Conservation (phyloP, 2,113 vertebrate genomes). For the Grammomys surdaster region DNA sequence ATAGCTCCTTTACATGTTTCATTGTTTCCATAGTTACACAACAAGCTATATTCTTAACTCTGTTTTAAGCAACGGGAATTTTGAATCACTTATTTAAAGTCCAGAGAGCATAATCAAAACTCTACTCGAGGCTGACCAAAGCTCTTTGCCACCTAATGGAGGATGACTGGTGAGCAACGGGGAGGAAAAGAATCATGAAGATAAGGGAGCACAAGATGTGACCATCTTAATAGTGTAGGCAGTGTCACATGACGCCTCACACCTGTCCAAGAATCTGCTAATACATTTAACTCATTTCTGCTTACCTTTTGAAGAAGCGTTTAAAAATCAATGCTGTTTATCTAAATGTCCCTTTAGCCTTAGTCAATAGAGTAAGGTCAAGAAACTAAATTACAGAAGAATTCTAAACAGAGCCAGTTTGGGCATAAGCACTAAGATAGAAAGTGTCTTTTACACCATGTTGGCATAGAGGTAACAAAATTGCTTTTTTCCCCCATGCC, state of each 20-base stretch:
- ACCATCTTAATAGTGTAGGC: not conserved
- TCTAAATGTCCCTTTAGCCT: not conserved
- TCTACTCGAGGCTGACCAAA: not conserved
- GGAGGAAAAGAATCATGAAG: not conserved
- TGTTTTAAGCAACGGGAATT: not conserved
- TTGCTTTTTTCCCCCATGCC: not conserved
- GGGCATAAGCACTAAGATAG: slow-evolving; percentile 7
- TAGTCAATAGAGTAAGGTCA: slow-evolving; percentile 49
- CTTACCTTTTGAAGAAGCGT: slow-evolving; percentile 35
- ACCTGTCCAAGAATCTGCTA: not conserved
- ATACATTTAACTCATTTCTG: not conserved
- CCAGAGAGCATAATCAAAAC: not conserved
- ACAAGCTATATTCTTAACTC: not conserved
- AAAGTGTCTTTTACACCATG: not conserved
- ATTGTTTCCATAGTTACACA: not conserved
- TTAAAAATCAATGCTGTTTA: slow-evolving; percentile 38
- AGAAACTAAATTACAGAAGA: slow-evolving; percentile 44
- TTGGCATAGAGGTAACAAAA: not conserved
- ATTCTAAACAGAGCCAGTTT: not conserved
- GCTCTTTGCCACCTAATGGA: not conserved
- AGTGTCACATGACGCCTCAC: not conserved
- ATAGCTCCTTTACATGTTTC: not conserved
- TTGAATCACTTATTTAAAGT: not conserved
- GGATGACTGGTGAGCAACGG: not conserved
- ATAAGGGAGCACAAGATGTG: not conserved